Conservation (phyloP, 1,140 invertebrate genomes). For the Drosophila ananassae region DNA sequence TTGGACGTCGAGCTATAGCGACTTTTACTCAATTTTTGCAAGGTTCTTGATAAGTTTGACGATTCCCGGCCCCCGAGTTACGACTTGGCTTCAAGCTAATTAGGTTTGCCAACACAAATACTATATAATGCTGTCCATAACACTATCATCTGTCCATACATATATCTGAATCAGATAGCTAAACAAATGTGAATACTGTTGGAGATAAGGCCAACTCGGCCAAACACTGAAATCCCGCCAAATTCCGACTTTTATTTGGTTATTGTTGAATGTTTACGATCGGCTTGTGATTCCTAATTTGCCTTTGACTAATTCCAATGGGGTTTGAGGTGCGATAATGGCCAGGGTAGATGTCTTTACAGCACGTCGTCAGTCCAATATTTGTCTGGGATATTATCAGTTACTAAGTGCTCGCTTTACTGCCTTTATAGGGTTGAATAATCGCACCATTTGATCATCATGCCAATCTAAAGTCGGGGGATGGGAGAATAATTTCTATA, state of each 20-base stretch:
- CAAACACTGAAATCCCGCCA: slow-evolving; percentile 15
- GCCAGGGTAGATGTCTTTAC: slow-evolving; percentile 26
- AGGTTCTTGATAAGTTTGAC: slow-evolving; percentile 43
- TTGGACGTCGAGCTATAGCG: slow-evolving; percentile 24
- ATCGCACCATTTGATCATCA: slow-evolving; percentile 3
- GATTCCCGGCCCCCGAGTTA: slow-evolving; percentile 8
- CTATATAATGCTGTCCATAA: slow-evolving; percentile 3
- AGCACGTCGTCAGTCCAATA: slow-evolving; percentile 26
- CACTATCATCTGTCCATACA: background rate
- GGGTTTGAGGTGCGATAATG: slow-evolving; percentile 27
- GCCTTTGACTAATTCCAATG: slow-evolving; percentile 35
- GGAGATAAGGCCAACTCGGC: background rate
- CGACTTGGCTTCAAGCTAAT: slow-evolving; percentile 58
- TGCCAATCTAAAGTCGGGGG: slow-evolving; percentile 6
- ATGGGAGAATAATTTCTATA: slow-evolving; percentile 9
- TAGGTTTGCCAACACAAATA: slow-evolving; percentile 59
- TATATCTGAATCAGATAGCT: slow-evolving; percentile 25
- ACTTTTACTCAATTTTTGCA: slow-evolving; percentile 34
- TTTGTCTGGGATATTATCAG: slow-evolving; percentile 35
- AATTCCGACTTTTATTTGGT: slow-evolving; percentile 9
- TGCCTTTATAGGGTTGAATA: slow-evolving; percentile 33
- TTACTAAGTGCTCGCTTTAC: slow-evolving; percentile 31
- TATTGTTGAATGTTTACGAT: slow-evolving; percentile 32
- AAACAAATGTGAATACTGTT: slow-evolving; percentile 1
- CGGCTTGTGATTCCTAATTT: slow-evolving; percentile 27